A percentile compares a stretch with the other conserved stretches of the same genome.
These are phyloP conservation scores for Proales similis DNA, from an alignment of 1,140 invertebrate genomes.

Conservation along the genomic window DNA sequence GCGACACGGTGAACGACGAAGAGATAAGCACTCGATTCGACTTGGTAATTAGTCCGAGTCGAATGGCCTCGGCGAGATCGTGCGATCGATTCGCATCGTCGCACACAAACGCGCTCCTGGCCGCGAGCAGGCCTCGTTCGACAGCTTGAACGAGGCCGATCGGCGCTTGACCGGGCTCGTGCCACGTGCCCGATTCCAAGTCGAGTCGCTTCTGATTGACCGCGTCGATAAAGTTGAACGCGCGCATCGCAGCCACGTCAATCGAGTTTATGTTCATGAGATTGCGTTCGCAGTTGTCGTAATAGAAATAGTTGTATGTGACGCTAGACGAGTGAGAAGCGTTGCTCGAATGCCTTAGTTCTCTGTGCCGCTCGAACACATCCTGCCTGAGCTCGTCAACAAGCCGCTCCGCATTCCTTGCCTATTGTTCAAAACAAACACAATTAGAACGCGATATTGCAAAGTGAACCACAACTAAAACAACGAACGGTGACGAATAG, in stretches of 20 bases:
- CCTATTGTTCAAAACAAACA: too few relatives aligned
- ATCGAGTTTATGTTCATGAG: conserved; percentile 22
- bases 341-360: neutral
- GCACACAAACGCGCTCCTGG: neutral
- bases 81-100: neutral
- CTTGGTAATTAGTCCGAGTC: neutral
- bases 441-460: too few relatives aligned
- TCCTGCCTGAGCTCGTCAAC: conserved; percentile 21
- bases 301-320: conserved; percentile 31
- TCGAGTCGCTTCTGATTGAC: conserved; percentile 24
- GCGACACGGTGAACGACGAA: neutral
- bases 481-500: too few relatives aligned
- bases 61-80: conserved; percentile 15
- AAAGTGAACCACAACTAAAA: too few relatives aligned
- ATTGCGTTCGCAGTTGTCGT: conserved; percentile 7
- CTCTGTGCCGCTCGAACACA: conserved; percentile 2
- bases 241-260: neutral
- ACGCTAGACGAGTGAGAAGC: neutral
- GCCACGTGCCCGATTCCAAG: conserved; percentile 6
- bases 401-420: conserved; percentile 30
- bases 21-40: conserved; percentile 1
- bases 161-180: neutral
- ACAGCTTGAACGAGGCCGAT: neutral
- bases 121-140: neutral
- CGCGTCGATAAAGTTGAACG: conserved; percentile 19